Percentiles rank a stretch among this genome's conserved stretches.
These are phyloP conservation scores for Drosophila teissieri DNA, from an alignment of 1,140 invertebrate genomes.

Conservation along the genomic window DNA sequence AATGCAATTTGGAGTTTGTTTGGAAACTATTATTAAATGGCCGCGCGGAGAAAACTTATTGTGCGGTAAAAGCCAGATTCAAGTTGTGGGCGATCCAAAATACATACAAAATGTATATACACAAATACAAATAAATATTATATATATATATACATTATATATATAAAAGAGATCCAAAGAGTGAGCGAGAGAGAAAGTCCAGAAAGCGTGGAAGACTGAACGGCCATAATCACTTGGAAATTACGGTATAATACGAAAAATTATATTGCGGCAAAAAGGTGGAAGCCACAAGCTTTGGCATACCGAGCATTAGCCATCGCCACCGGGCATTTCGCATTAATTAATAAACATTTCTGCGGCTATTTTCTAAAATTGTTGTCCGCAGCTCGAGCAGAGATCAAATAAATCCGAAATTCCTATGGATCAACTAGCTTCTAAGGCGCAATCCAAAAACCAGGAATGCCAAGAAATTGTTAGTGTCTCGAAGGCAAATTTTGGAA, in stretches of 20 bases:
- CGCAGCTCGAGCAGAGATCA: conserved; percentile 4
- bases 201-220: conserved; percentile 69
- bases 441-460: conserved; percentile 21
- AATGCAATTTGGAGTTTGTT: conserved; percentile 34
- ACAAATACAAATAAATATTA: too few relatives aligned
- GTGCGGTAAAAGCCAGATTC: conserved; percentile 20
- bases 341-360: conserved; percentile 48
- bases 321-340: conserved; percentile 37
- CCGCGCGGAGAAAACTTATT: conserved; percentile 11
- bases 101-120: neutral
- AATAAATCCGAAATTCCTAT: conserved; percentile 19
- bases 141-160: neutral
- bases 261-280: conserved; percentile 37
- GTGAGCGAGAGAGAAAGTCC: conserved; percentile 27
- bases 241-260: conserved; percentile 43
- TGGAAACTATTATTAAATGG: conserved; percentile 36
- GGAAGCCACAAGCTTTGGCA: conserved; percentile 19
- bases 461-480: neutral
- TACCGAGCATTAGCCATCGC: conserved; percentile 36
- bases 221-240: conserved; percentile 60
- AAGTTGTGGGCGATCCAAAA: conserved; percentile 40
- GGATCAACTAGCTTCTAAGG: conserved; percentile 9
- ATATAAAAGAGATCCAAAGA: neutral
- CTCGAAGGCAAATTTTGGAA: neutral
- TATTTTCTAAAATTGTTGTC: conserved; percentile 42